Evolutionary conservation across 2,113 vertebrate species (phyloP).

Genomic region (Notothenia coriiceps): DNA sequence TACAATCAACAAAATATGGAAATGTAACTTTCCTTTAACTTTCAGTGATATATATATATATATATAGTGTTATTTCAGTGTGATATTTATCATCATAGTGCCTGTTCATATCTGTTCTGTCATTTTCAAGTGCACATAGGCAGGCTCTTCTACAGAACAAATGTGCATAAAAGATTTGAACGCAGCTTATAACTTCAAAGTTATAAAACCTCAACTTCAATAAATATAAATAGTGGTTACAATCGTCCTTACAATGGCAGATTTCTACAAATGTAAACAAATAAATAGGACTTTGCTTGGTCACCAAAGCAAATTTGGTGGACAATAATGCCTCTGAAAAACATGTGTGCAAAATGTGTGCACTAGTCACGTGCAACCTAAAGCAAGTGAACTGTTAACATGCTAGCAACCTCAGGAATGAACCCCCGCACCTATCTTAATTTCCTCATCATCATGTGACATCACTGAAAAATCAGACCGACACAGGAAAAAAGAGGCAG

Average conservation of each 20-base stretch:
- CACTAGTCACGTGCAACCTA: too few relatives aligned
- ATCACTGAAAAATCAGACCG: neutral
- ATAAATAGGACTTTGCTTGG: conserved; percentile 24
- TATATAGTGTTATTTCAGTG: conserved; percentile 18
- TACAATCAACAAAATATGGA: neutral
- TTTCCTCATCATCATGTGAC: neutral
- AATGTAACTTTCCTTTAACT: too few relatives aligned
- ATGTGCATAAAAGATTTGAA: conserved; percentile 5
- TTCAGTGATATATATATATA: conserved; percentile 3
- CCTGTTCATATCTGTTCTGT: neutral
- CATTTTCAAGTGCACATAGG: neutral
- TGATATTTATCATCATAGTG: conserved; percentile 2
- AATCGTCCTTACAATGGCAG: neutral
- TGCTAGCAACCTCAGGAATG: conserved; percentile 59
- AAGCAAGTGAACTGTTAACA: conserved; percentile 20
- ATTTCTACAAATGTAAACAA: conserved; percentile 7
- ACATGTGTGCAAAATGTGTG: conserved; percentile 18
- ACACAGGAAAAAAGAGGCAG: conserved; percentile 12
- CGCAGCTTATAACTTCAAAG: neutral
- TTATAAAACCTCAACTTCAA: neutral
- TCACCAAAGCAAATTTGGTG: neutral
- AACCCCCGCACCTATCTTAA: conserved; percentile 46
- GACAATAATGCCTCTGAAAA: neutral
- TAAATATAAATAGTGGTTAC: neutral
- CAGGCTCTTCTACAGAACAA: neutral